These are phyloP conservation scores for Scolanthus callimorphus DNA, from an alignment of 92 coral and sea anemone genomes.

Conservation along the genomic window DNA sequence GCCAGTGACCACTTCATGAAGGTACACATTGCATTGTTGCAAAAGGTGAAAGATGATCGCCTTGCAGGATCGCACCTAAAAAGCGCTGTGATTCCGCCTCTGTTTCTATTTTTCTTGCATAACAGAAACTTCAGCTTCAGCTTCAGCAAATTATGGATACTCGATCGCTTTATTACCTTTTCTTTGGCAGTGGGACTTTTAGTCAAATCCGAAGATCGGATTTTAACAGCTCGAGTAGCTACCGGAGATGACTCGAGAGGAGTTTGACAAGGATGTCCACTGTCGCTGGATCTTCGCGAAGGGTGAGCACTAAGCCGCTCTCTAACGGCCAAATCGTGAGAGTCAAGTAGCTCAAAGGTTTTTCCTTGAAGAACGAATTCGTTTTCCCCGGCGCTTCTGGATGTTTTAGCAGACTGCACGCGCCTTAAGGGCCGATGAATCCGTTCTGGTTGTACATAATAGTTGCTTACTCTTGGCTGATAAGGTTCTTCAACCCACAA, in stretches of 20 bases:
- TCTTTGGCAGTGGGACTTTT: not conserved
- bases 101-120: too few species aligned
- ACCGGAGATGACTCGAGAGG: too few species aligned
- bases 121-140: too few species aligned
- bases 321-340: constrained; percentile 56
- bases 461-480: constrained; percentile 2
- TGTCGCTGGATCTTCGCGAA: not conserved
- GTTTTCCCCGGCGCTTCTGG: constrained; percentile 40
- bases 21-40: too few species aligned
- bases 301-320: constrained; percentile 17
- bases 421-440: constrained; percentile 13
- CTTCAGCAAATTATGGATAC: too few species aligned
- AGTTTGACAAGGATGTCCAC: not conserved
- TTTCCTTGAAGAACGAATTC: constrained; percentile 56
- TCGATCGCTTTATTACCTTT: not conserved
- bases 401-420: constrained; percentile 38
- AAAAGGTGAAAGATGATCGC: too few species aligned
- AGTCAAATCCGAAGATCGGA: too few species aligned
- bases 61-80: too few species aligned
- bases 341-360: constrained; percentile 54
- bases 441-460: constrained; percentile 2
- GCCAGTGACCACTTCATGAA: too few species aligned
- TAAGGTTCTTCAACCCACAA: constrained; percentile 75
- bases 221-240: too few species aligned
- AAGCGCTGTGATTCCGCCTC: too few species aligned